Conservation (phyloP, 2,113 vertebrate genomes). For the Osmerus mordax region DNA sequence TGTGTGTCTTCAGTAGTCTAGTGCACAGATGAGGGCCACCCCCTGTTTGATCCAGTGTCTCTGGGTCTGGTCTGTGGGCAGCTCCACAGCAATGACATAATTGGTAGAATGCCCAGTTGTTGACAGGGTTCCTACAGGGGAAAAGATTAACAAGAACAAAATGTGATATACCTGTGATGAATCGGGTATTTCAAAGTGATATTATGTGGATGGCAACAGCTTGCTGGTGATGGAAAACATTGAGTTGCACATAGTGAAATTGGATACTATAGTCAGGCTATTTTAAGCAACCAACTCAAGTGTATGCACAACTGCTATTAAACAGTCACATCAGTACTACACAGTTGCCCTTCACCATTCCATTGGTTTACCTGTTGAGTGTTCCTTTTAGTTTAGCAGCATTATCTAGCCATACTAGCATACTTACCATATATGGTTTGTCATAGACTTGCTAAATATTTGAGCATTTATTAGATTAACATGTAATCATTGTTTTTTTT, state of each 20-base stretch:
- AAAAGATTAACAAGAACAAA: slow-evolving; percentile 14
- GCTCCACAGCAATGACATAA: slow-evolving; percentile 84
- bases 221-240: background rate
- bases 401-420: too few species aligned
- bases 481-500: too few species aligned
- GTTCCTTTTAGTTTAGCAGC: too few species aligned
- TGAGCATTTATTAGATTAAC: too few species aligned
- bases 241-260: slow-evolving; percentile 40
- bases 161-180: background rate
- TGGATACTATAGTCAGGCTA: slow-evolving; percentile 33
- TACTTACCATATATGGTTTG: too few species aligned
- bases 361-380: too few species aligned
- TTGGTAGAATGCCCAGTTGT: slow-evolving; percentile 89
- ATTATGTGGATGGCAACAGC: background rate
- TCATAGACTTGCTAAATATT: too few species aligned
- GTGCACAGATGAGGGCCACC: slow-evolving; percentile 84
- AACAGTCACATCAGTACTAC: too few species aligned
- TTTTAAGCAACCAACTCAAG: too few species aligned
- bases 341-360: too few species aligned
- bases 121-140: slow-evolving; percentile 77
- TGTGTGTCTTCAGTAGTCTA: slow-evolving; percentile 77
- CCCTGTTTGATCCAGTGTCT: slow-evolving; percentile 89
- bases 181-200: background rate
- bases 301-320: too few species aligned
- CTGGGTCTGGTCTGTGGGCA: slow-evolving; percentile 73